A percentile compares a stretch with the other conserved stretches of the same genome.
These are phyloP conservation scores for Coleophora deauratella DNA, from an alignment of 2,888 invertebrate genomes.

Conservation along the genomic window DNA sequence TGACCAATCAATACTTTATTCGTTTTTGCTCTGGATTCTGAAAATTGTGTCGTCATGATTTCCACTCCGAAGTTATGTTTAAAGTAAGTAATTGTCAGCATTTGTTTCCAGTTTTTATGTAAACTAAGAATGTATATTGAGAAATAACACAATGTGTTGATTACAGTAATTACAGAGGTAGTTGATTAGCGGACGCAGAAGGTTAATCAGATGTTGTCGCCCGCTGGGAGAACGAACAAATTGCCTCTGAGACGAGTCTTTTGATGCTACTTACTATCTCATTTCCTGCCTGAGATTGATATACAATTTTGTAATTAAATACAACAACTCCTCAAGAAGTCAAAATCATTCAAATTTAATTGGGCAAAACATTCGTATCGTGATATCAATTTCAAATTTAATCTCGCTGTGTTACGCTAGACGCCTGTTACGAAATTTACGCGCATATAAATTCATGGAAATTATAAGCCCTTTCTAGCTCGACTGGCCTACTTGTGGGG, in stretches of 20 bases:
- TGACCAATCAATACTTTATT: neutral
- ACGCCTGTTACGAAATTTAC: conserved; percentile 44
- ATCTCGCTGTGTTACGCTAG: conserved; percentile 14
- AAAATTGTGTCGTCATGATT: no score
- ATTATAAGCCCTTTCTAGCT: conserved; percentile 24
- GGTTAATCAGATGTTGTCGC: conserved; percentile 31
- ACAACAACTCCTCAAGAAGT: neutral
- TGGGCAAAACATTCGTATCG: conserved; percentile 1
- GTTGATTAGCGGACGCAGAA: conserved; percentile 14
- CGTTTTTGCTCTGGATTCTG: neutral
- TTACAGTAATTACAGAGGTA: conserved; percentile 8
- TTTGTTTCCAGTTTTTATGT: no score
- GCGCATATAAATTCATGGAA: conserved; percentile 40
- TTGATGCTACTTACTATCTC: conserved; percentile 49
- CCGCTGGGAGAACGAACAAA: conserved; percentile 29
- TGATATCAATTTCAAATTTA: conserved; percentile 11
- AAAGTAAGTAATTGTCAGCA: no score
- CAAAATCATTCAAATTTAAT: neutral
- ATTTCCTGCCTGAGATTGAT: conserved; percentile 38
- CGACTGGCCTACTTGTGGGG: conserved; percentile 46
- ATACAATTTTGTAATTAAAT: no score
- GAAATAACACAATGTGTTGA: neutral
- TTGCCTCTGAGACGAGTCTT: conserved; percentile 32
- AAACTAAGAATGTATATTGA: no score
- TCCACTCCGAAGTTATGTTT: no score